Conservation (phyloP, 2,113 vertebrate species). For the Elephas maximus region DNA sequence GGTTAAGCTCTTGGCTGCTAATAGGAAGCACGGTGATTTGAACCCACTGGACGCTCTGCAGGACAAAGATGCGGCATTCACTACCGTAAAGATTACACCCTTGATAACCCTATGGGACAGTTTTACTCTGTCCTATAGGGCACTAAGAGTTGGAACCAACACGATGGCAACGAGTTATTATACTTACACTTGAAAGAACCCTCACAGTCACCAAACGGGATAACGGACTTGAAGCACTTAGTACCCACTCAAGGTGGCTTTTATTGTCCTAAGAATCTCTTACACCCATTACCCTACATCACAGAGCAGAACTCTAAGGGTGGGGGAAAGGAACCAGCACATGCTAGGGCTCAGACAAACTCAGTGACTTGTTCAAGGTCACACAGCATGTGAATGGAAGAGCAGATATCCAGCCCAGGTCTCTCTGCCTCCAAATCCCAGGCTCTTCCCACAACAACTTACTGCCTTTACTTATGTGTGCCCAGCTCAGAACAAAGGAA, state of each 20-base stretch:
- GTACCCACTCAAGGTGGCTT: neutral
- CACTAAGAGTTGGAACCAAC: too few species aligned
- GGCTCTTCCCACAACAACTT: neutral
- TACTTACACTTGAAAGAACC: neutral
- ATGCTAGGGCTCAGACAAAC: neutral
- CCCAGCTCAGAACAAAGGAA: neutral
- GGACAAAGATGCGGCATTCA: too few species aligned
- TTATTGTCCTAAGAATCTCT: neutral
- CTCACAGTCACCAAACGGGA: neutral
- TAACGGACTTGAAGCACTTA: neutral
- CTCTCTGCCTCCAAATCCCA: neutral
- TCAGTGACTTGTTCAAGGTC: slow-evolving; percentile 1
- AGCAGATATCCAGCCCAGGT: neutral
- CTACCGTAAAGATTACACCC: too few species aligned
- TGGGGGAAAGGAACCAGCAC: neutral
- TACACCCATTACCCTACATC: neutral
- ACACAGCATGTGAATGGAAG: neutral
- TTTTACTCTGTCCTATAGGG: too few species aligned
- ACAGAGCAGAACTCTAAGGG: neutral
- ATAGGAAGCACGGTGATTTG: too few species aligned
- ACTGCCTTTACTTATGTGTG: neutral
- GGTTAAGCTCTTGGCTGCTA: too few species aligned
- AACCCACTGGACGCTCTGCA: too few species aligned
- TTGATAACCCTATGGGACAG: too few species aligned
- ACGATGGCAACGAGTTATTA: too few species aligned